A percentile compares a stretch with the other conserved stretches of the same genome.
phyloP scores from a whole-genome alignment of 1,140 invertebrate species.

The Dendroctonus ponderosae region DNA sequence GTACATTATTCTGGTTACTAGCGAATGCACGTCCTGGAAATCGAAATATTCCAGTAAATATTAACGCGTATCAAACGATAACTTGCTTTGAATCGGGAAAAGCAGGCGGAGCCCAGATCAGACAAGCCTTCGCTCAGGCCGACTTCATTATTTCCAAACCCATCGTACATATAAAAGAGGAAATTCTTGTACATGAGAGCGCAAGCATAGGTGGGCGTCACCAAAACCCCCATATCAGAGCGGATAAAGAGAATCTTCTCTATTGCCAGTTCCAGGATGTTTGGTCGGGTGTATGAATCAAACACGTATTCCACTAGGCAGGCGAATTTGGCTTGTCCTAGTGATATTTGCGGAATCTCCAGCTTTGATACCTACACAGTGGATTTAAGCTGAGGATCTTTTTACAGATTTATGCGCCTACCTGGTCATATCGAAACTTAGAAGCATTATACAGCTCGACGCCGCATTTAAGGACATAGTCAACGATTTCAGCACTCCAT shows the following conservation, averaged over 20 bases:
- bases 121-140: constrained; percentile 51
- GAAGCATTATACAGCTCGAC: constrained; percentile 52
- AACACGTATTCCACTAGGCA: constrained; percentile 43
- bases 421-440: constrained; percentile 49
- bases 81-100: constrained; percentile 51
- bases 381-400: neutral
- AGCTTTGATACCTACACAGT: constrained; percentile 40
- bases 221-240: constrained; percentile 54
- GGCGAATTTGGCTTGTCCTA: constrained; percentile 42
- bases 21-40: constrained; percentile 26
- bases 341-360: constrained; percentile 43
- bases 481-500: constrained; percentile 54
- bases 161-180: constrained; percentile 56
- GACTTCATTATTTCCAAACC: constrained; percentile 53
- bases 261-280: constrained; percentile 40
- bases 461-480: constrained; percentile 54
- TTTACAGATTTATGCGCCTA: constrained; percentile 30
- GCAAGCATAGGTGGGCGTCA: constrained; percentile 54
- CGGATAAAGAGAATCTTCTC: constrained; percentile 47
- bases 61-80: neutral
- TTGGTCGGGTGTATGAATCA: constrained; percentile 38
- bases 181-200: constrained; percentile 54
- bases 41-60: neutral
- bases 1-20: constrained; percentile 49
- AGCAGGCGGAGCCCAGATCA: constrained; percentile 52